Conservation (phyloP, 2,113 vertebrate genomes). For the Notarius lentiginosus region DNA sequence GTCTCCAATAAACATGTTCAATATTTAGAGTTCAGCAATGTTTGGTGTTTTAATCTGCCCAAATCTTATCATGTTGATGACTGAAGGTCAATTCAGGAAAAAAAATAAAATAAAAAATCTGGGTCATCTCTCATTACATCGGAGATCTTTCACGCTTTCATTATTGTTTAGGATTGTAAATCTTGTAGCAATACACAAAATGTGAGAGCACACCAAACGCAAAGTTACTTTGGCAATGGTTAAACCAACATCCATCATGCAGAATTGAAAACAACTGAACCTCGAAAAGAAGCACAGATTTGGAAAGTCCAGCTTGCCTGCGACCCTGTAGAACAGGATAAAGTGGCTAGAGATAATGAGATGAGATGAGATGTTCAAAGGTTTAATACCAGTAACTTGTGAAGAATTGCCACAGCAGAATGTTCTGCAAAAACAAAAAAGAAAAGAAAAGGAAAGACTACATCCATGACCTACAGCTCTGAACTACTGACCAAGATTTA, state of each 20-base stretch:
- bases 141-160: not conserved
- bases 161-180: not conserved
- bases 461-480: no score
- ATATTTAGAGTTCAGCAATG: not conserved
- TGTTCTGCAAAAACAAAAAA: not conserved
- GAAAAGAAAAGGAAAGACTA: not conserved
- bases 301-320: not conserved
- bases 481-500: not conserved
- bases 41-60: not conserved
- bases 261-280: constrained; percentile 2
- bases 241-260: not conserved
- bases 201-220: not conserved
- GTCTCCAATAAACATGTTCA: not conserved
- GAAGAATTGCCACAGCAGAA: not conserved
- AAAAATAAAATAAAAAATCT: not conserved
- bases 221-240: not conserved
- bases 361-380: not conserved
- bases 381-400: not conserved
- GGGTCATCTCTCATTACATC: not conserved
- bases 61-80: not conserved
- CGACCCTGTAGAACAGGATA: no score
- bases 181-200: not conserved
- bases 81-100: not conserved
- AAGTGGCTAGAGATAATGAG: no score
- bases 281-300: not conserved